Base-by-base conservation (phyloP, 1,140 invertebrate genomes). In the Sminthurinus signatus region DNA sequence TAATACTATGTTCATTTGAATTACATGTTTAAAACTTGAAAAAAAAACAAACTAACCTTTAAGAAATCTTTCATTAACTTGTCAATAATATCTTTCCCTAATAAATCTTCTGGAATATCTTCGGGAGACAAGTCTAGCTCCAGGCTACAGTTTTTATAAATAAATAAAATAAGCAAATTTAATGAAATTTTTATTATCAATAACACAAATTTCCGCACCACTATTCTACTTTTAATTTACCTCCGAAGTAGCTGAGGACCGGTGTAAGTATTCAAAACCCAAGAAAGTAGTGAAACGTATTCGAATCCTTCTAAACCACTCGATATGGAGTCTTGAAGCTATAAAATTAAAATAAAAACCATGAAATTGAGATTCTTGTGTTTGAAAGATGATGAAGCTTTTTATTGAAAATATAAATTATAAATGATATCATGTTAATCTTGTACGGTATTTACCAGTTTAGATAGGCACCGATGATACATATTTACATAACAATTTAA, bases 241-340 rank as follows among this genome's bases (percentile, higher is more conserved):
- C 94, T 89, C 8, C 84, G 82, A 84, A 98, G 88, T 54, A 98
- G 75, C 72, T 96, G 91, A 2, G 81, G 75, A 0, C 90, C 88
- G 0, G 85, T 81, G 74, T 94, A 94, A 0, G 89, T 91, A 73
- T 91, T 92, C 43, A 88, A 82, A 2, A 93, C 86, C 96, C 96
- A 98, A 0, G 86, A 88, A 2, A 99, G 77, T 23, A 98, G 77
- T 0, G 94, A 92, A 0, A 98, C 93, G 78, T 94, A 93, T 77
- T 98, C 96, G 77, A 97, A 97, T 31, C 93, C 94, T 79, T 98
- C 89, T 29, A 98, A 76, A 0, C 91, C 91, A 73, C 83, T 86
- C 19, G 84, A 80, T 25, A 96, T 90, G 32, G 96, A 83, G 72
- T 96, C 92, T 78, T 91, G 84, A 5, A 97, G 78, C 88, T 91